These are phyloP conservation scores for Eretmochelys imbricata DNA, from an alignment of 2,113 vertebrate species.

Conservation along the genomic window DNA sequence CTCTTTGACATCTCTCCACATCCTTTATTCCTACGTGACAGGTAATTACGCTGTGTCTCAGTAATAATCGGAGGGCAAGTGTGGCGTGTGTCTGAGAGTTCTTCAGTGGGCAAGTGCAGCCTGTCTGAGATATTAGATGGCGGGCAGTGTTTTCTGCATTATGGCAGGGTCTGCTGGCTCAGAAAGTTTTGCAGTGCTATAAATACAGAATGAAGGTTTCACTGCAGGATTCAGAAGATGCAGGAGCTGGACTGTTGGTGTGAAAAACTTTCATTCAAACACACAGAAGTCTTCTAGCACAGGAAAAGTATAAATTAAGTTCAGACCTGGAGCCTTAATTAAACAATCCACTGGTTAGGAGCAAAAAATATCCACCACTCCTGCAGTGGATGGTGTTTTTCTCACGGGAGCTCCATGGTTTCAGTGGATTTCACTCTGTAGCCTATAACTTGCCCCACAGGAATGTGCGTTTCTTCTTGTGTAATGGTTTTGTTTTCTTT, in stretches of 20 bases:
- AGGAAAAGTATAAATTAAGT: background rate
- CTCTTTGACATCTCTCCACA: background rate
- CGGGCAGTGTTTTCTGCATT: background rate
- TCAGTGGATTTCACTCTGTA: background rate
- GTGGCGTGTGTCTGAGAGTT: background rate
- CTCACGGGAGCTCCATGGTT: background rate
- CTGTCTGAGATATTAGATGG: background rate
- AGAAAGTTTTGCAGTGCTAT: background rate
- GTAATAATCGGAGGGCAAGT: background rate
- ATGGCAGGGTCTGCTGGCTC: background rate
- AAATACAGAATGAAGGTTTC: background rate
- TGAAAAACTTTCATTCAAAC: background rate
- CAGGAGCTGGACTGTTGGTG: background rate
- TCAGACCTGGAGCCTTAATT: rapidly evolving
- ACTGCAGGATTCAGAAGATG: background rate
- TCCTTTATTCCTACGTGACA: background rate
- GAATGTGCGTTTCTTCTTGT: background rate
- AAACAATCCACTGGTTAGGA: background rate
- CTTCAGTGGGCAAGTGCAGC: background rate
- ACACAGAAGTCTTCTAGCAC: rapidly evolving
- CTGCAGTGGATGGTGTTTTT: background rate
- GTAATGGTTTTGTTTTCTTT: rapidly evolving
- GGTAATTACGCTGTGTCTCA: background rate
- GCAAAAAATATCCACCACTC: background rate
- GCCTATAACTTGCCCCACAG: too few relatives aligned